These are phyloP conservation scores for Podarcis raffonei DNA, from an alignment of 2,113 vertebrate species.

Conservation along the genomic window DNA sequence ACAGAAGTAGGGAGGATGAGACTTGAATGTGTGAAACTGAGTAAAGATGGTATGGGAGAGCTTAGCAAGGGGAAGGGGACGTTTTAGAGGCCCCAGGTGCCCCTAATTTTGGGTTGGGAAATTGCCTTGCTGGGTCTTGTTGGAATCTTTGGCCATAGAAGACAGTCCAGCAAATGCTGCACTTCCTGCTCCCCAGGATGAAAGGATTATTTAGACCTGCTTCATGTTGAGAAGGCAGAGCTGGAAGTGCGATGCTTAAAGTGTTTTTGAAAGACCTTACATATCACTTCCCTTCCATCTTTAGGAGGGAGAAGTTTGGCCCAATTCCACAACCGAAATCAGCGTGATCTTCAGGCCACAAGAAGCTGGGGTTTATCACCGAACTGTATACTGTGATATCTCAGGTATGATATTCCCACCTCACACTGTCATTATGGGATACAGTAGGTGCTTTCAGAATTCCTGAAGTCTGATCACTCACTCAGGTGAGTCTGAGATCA, in stretches of 20 bases:
- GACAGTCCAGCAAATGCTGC: no score
- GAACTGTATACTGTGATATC: constrained; percentile 83
- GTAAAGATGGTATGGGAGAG: no score
- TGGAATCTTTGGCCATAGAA: no score
- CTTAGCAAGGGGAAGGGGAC: no score
- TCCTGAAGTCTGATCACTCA: neutral
- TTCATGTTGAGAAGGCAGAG: neutral
- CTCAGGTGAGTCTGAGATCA: no score
- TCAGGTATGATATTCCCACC: constrained; percentile 77
- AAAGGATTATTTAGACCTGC: neutral
- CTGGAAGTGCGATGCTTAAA: neutral
- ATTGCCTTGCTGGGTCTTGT: no score
- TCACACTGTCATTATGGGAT: no score
- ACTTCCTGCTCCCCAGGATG: no score
- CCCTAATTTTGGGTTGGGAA: no score
- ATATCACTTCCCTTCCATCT: constrained; percentile 38
- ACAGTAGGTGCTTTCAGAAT: neutral
- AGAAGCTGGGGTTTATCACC: constrained; percentile 80
- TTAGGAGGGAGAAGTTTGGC: constrained; percentile 86
- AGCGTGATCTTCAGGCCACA: constrained; percentile 81
- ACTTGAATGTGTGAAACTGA: no score
- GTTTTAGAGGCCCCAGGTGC: no score
- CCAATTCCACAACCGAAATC: constrained; percentile 78
- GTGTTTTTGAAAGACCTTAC: neutral
- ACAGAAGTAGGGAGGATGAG: no score